A percentile compares a stretch with the other conserved stretches of the same genome.
These are phyloP conservation scores for Haemorhous mexicanus DNA, from an alignment of 2,113 vertebrate genomes.

Conservation along the genomic window DNA sequence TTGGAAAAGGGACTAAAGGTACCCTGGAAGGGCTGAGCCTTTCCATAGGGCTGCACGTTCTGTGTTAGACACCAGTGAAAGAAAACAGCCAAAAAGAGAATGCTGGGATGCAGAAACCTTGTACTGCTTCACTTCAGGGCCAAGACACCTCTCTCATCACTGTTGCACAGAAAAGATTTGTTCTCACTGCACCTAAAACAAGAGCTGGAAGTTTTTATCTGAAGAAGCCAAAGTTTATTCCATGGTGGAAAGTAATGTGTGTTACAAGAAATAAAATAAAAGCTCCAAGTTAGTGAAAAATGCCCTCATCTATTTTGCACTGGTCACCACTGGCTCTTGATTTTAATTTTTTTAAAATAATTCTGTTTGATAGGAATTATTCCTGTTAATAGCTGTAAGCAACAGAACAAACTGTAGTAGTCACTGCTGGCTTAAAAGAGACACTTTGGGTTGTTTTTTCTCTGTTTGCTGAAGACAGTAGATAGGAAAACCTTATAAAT, in stretches of 20 bases:
- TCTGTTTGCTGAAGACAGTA: slow-evolving; percentile 1
- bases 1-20: neutral
- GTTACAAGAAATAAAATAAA: neutral
- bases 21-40: neutral
- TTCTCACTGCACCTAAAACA: slow-evolving; percentile 1
- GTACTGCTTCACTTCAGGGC: neutral
- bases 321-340: slow-evolving; percentile 68
- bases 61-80: neutral
- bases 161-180: slow-evolving; percentile 26
- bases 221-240: neutral
- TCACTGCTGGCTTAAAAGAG: slow-evolving; percentile 62
- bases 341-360: neutral
- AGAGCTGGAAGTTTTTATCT: neutral
- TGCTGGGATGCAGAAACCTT: neutral
- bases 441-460: neutral
- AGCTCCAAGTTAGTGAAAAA: slow-evolving; percentile 34
- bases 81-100: neutral
- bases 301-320: slow-evolving; percentile 55
- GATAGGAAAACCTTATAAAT: slow-evolving; percentile 23
- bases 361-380: slow-evolving; percentile 25
- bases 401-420: slow-evolving; percentile 85
- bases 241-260: neutral
- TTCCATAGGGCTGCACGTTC: fast-evolving
- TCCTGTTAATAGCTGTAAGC: slow-evolving; percentile 74
- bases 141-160: slow-evolving; percentile 33